These are phyloP conservation scores for Drosophila varians DNA, from an alignment of 1,140 invertebrate species.

Conservation along the genomic window DNA sequence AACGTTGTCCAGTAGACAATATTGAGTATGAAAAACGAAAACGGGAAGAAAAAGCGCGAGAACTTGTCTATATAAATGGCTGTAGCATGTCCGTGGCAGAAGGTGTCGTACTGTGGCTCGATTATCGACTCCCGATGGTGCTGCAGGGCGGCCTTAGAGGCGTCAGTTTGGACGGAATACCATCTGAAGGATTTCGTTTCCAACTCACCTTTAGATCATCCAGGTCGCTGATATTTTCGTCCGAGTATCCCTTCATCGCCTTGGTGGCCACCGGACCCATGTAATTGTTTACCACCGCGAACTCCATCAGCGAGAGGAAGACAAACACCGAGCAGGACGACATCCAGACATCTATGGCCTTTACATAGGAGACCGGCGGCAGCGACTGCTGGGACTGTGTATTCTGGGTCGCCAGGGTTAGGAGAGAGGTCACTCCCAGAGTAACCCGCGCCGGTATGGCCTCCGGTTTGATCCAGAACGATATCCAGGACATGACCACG, in stretches of 20 bases:
- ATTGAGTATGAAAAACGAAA: constrained; percentile 94
- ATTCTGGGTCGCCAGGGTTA: constrained; percentile 94
- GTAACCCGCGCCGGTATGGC: constrained; percentile 88
- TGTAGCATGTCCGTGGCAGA: constrained; percentile 92
- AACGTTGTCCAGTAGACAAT: constrained; percentile 95
- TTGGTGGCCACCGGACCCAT: constrained; percentile 94
- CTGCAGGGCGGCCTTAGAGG: constrained; percentile 51
- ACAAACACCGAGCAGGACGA: constrained; percentile 96
- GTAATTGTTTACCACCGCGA: constrained; percentile 95
- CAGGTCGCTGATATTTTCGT: constrained; percentile 91
- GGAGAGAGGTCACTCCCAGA: constrained; percentile 90
- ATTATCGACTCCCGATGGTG: constrained; percentile 84
- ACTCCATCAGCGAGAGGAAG: constrained; percentile 96
- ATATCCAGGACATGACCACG: constrained; percentile 97
- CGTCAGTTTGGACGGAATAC: constrained; percentile 4
- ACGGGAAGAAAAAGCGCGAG: constrained; percentile 94
- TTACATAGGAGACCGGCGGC: constrained; percentile 95
- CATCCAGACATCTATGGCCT: constrained; percentile 97
- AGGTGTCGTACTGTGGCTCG: constrained; percentile 91
- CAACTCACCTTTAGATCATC: constrained; percentile 89
- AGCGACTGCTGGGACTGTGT: constrained; percentile 95
- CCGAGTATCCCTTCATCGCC: constrained; percentile 95
- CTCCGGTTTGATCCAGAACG: constrained; percentile 96
- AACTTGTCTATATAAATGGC: constrained; percentile 94
- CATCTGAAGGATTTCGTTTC: neutral